Conservation (phyloP, 2,113 vertebrate species). For the Bubo bubo region DNA sequence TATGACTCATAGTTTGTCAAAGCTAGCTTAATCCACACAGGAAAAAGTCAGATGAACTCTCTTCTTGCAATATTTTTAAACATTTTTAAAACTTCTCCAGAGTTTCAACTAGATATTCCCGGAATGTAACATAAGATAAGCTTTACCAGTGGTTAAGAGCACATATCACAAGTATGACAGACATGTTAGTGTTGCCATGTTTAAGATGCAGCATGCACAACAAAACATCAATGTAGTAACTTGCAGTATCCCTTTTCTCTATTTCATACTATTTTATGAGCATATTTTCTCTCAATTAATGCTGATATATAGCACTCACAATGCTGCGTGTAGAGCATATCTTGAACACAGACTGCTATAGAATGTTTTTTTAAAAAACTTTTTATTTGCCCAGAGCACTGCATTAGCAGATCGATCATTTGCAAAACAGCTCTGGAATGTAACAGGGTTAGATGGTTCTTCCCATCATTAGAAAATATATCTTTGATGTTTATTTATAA, state of each 20-base stretch:
- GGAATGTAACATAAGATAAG: neutral
- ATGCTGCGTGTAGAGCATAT: neutral
- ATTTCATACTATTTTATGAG: neutral
- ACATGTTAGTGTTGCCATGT: neutral
- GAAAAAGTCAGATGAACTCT: neutral
- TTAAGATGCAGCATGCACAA: constrained; percentile 13
- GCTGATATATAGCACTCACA: neutral
- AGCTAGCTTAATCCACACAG: neutral
- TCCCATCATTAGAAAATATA: neutral
- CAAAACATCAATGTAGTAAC: constrained; percentile 5
- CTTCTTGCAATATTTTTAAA: neutral
- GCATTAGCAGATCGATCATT: neutral
- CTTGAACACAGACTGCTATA: neutral
- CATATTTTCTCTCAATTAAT: neutral
- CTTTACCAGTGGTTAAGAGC: constrained; percentile 34
- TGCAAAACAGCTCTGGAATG: neutral
- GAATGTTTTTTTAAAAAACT: neutral
- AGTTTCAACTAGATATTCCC: neutral
- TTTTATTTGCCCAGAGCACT: neutral
- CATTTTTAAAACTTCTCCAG: neutral
- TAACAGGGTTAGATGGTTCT: neutral
- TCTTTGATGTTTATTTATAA: neutral
- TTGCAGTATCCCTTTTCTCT: constrained; percentile 76
- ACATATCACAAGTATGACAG: constrained; percentile 17
- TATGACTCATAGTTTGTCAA: neutral